These are phyloP conservation scores for Ctenoplectra terminalis DNA, from an alignment of 1,140 invertebrate genomes.

Conservation along the genomic window DNA sequence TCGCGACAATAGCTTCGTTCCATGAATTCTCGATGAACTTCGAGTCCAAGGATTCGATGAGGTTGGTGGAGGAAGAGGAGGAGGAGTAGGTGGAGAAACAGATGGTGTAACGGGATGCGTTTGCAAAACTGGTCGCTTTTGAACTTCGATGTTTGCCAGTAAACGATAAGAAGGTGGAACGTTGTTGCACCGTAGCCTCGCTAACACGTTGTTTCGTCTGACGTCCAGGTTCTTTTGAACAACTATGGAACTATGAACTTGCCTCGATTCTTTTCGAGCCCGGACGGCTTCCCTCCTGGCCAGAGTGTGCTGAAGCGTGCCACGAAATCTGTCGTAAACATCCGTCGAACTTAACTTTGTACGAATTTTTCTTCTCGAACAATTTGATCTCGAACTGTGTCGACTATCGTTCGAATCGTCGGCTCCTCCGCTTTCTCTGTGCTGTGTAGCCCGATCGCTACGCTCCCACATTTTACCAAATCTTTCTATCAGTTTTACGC, in stretches of 20 bases:
- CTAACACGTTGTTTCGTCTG: neutral
- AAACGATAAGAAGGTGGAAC: conserved; percentile 41
- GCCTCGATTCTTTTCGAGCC: neutral
- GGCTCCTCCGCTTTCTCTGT: conserved; percentile 34
- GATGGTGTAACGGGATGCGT: neutral
- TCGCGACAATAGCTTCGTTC: neutral
- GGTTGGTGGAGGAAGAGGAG: neutral
- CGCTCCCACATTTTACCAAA: conserved; percentile 10
- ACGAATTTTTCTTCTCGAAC: neutral
- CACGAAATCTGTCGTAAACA: conserved; percentile 51
- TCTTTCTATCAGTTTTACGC: conserved; percentile 8
- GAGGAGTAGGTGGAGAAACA: conserved; percentile 14
- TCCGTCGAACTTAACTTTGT: conserved; percentile 5
- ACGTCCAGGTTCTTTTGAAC: neutral
- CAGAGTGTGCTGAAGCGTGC: conserved; percentile 51
- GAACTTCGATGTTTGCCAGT: conserved; percentile 1
- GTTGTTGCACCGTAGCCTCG: neutral
- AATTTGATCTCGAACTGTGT: neutral
- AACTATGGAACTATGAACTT: too few species aligned
- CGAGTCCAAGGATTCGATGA: neutral
- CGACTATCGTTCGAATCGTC: neutral
- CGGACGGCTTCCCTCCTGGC: conserved; percentile 28
- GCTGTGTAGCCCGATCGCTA: neutral
- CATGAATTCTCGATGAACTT: neutral
- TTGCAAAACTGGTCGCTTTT: neutral